Evolutionary conservation across 2,797 vertebrate species (phyloP), one percentile per base, ranked within the genome.

Genomic region (Dendrocincla fuliginosa): DNA sequence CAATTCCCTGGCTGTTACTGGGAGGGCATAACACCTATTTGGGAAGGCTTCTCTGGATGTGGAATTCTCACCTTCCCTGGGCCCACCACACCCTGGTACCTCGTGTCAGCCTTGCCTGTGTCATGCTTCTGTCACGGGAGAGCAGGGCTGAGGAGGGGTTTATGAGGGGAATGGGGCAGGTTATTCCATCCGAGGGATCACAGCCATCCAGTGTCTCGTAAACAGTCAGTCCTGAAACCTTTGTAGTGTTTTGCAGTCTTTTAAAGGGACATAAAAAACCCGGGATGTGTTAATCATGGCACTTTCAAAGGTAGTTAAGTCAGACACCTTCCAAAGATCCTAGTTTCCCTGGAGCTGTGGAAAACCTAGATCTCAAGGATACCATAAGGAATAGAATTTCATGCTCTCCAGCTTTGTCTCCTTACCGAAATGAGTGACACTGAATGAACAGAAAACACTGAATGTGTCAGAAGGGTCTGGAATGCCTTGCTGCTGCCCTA

Each of bases 71-170:
- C 13, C 23, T 44, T 61, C 30, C 42, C 44, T 10, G 32, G 37
- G 47, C 3, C 25, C 33, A 20, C 15, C 71, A 11, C 22, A 33
- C n/a, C 52, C 52, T 5, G 49, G 0, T 6, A 22, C 41, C 15
- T 50, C 1, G 0, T 4, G 64, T 37, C 8, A 4, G 2, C 27
- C n/a, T 67, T 2, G 1, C 1, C 17, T 20, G 16, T 0, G 0
- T 4, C 4, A 16, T 50, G 25, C 73, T 77, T 23, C 57, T 63
- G 63, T 27, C 44, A 2, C 18, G 57, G 61, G 27, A 37, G 67
- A 22, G 1, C 4, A 24, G 42, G 18, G 16, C 18, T 0, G 33
- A n/a, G 68, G 27, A 53, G 39, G 25, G 17, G 2, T 41, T 33
- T 7, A 3, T 6, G 18, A 18, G 37, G n/a, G 44, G 23, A 65